Conservation (phyloP, 2,113 vertebrate species). For the Paradoxurus hermaphroditus region DNA sequence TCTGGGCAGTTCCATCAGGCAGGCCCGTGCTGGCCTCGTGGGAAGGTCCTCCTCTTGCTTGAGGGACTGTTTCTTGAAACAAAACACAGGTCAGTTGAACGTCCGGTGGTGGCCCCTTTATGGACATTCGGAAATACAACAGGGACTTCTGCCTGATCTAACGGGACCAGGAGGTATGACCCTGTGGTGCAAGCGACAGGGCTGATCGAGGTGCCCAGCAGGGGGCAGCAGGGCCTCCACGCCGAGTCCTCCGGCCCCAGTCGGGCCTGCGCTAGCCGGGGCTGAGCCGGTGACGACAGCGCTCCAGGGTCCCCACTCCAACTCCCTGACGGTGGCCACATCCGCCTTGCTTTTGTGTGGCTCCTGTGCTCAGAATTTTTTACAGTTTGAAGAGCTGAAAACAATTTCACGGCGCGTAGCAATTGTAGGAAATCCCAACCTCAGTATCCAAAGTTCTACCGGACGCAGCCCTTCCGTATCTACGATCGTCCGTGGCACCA, state of each 20-base stretch:
- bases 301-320: background rate
- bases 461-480: background rate
- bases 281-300: no score
- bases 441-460: fast-evolving
- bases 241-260: no score
- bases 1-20: constrained; percentile 82
- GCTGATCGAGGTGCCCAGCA: background rate
- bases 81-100: constrained; percentile 7
- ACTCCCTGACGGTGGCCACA: background rate
- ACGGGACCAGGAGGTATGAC: fast-evolving
- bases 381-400: background rate
- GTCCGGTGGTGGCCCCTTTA: background rate
- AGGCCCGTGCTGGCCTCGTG: constrained; percentile 52
- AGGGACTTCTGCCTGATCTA: background rate
- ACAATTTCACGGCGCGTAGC: no score
- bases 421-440: background rate
- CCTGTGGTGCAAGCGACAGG: fast-evolving
- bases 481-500: fast-evolving
- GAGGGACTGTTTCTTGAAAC: constrained; percentile 76
- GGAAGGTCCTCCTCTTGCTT: constrained; percentile 77
- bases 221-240: fast-evolving
- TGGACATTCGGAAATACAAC: background rate
- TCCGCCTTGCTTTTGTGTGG: fast-evolving
- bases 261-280: no score
- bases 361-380: background rate